Percentiles rank a stretch among this genome's conserved stretches.
These are phyloP conservation scores for Epirrita christyi DNA, from an alignment of 2,888 invertebrate genomes.

Conservation along the genomic window DNA sequence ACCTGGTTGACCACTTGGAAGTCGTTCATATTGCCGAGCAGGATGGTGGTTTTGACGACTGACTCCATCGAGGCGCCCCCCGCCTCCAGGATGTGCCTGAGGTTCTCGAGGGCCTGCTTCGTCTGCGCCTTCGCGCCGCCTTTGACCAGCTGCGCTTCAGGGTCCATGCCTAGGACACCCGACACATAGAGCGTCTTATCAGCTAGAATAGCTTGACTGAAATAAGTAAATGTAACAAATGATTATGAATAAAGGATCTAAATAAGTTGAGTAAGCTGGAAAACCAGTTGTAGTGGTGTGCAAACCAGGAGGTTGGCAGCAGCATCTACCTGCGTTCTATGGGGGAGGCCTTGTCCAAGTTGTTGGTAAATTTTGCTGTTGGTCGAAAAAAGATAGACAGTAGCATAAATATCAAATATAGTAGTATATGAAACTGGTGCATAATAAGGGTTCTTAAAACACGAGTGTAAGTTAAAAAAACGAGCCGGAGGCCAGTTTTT, in stretches of 20 bases:
- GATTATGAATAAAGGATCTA: not conserved
- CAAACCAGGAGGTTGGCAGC: too few species aligned
- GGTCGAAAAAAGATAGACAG: too few species aligned
- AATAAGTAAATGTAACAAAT: conserved; percentile 38
- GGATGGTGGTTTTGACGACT: conserved; percentile 94
- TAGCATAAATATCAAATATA: too few species aligned
- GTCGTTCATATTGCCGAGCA: conserved; percentile 92
- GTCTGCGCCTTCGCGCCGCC: conserved; percentile 92
- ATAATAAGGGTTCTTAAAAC: too few species aligned
- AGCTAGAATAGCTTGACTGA: conserved; percentile 93
- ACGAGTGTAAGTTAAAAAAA: too few species aligned
- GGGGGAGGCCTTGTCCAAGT: too few species aligned
- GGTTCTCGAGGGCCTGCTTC: conserved; percentile 90
- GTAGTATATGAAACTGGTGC: too few species aligned
- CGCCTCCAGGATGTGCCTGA: conserved; percentile 90
- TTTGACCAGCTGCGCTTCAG: conserved; percentile 88
- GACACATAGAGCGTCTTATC: conserved; percentile 94
- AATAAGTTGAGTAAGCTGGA: too few species aligned
- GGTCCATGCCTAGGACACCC: conserved; percentile 92
- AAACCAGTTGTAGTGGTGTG: too few species aligned
- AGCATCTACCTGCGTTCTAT: too few species aligned
- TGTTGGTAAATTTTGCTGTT: too few species aligned
- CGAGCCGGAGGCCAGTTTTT: too few species aligned
- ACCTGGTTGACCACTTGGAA: conserved; percentile 92
- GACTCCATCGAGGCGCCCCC: conserved; percentile 89